phyloP scores from a whole-genome alignment of 2,797 vertebrate species.

The Psittacula derbiana region DNA sequence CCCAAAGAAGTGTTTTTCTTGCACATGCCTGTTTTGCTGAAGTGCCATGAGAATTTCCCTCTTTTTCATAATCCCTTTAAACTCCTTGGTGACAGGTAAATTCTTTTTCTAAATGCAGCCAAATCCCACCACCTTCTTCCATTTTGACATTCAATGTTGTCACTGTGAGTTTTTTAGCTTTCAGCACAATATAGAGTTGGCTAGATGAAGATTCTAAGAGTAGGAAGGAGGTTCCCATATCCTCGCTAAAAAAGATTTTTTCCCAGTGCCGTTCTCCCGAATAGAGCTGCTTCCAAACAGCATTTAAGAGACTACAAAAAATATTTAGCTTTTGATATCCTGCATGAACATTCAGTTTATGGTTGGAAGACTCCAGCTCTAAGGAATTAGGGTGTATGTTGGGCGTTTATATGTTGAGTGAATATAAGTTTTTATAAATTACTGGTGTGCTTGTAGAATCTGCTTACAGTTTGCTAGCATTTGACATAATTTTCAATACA shows the following conservation, averaged over 20 bases:
- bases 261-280: not conserved
- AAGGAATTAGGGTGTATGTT: not conserved
- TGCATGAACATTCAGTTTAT: not conserved
- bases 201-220: not conserved
- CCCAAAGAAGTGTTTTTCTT: not conserved
- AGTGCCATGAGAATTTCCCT: not conserved
- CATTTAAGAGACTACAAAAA: not conserved
- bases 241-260: not conserved
- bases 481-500: not conserved
- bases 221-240: not conserved
- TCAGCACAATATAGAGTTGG: not conserved
- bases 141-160: not conserved
- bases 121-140: not conserved
- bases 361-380: not conserved
- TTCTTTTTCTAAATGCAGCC: not conserved
- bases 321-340: not conserved
- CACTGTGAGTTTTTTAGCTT: constrained; percentile 34
- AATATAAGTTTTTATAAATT: not conserved
- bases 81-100: not conserved
- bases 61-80: not conserved
- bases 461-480: not conserved
- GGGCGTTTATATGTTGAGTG: not conserved
- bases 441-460: not conserved
- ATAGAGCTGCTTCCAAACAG: not conserved
- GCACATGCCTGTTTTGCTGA: not conserved